phyloP scores from a whole-genome alignment of 2,888 invertebrate species.

The Amblyjoppa proteus region DNA sequence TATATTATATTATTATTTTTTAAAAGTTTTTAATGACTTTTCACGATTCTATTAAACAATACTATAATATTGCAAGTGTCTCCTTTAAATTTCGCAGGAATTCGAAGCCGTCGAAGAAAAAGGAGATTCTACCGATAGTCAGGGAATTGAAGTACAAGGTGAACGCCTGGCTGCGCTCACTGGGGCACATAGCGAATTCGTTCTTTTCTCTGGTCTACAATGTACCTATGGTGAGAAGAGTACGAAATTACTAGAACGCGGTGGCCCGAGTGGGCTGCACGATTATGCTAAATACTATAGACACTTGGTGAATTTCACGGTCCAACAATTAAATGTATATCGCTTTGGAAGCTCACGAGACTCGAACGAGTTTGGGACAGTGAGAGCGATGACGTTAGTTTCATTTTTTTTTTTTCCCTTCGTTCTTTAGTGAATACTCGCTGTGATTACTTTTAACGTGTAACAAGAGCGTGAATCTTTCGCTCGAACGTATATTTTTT shows the following conservation, averaged over 20 bases:
- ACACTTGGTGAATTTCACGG: constrained; percentile 6
- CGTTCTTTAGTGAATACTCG: constrained; percentile 24
- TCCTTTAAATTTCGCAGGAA: constrained; percentile 70
- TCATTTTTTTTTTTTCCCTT: background rate
- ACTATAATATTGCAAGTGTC: background rate
- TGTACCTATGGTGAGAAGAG: constrained; percentile 86
- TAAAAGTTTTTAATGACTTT: background rate
- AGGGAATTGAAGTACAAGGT: constrained; percentile 85
- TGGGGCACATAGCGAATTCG: constrained; percentile 86
- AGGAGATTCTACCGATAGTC: constrained; percentile 84
- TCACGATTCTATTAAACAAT: background rate
- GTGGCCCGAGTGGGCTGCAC: background rate
- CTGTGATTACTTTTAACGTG: constrained; percentile 46
- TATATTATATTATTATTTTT: background rate
- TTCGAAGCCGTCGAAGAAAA: constrained; percentile 67
- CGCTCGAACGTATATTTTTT: constrained; percentile 27
- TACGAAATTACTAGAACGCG: constrained; percentile 70
- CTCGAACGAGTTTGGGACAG: background rate
- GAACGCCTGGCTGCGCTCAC: constrained; percentile 85
- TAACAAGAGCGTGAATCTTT: constrained; percentile 2
- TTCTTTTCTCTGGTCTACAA: constrained; percentile 87
- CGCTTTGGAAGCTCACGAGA: background rate
- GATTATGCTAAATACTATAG: background rate
- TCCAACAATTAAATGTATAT: constrained; percentile 9
- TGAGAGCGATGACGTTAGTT: background rate